These are phyloP conservation scores for Raphicerus campestris DNA, from an alignment of 2,113 vertebrate species.

Conservation along the genomic window DNA sequence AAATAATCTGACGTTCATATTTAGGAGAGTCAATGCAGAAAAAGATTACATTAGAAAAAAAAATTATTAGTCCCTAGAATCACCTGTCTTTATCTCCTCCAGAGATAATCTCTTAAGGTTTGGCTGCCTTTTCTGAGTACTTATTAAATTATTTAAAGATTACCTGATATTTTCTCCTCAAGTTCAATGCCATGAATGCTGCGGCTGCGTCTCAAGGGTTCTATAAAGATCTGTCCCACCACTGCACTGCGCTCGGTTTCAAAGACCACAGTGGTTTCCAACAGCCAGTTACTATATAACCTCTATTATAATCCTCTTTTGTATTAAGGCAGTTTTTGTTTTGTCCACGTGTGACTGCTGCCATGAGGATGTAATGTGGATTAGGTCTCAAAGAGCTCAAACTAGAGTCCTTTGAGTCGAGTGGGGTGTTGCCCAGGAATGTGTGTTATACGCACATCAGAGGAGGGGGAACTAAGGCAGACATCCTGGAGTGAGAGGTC, in stretches of 20 bases:
- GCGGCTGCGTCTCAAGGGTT: not conserved
- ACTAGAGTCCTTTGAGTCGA: not conserved
- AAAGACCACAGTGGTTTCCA: not conserved
- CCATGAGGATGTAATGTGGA: not conserved
- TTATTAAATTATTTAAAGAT: constrained; percentile 73
- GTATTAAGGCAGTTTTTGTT: not conserved
- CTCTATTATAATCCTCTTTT: not conserved
- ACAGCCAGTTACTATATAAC: not conserved
- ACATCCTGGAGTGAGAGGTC: not conserved
- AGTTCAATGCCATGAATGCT: constrained; percentile 44
- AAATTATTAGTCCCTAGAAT: not conserved
- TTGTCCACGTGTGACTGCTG: not conserved
- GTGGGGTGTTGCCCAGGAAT: accelerated
- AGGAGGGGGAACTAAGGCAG: not conserved
- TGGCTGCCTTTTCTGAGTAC: constrained; percentile 50
- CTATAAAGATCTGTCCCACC: not conserved
- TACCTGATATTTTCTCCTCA: constrained; percentile 73
- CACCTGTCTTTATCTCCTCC: not conserved
- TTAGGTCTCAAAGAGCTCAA: not conserved
- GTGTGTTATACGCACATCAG: accelerated
- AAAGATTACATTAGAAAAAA: not conserved
- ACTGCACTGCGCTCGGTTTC: not conserved
- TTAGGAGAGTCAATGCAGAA: not conserved
- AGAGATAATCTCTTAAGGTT: constrained; percentile 44
- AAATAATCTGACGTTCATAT: not conserved